Base-by-base conservation (phyloP, 2,797 vertebrate species). In the Galagoides demidoff region DNA sequence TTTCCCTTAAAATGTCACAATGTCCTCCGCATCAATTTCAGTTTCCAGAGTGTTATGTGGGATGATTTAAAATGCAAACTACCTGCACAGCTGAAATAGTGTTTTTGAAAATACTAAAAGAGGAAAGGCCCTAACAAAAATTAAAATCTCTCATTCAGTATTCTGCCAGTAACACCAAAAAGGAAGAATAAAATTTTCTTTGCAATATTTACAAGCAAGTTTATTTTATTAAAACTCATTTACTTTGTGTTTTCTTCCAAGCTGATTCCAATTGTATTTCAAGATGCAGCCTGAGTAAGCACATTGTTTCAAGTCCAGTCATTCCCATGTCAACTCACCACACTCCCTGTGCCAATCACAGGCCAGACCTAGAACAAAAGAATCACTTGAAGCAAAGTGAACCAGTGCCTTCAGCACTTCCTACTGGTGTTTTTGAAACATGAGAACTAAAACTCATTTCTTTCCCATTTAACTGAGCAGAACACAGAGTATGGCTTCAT, bases 171-270 rank as follows among this genome's bases (percentile, higher is more conserved):
- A 85, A 71, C 12, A 70, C 3, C 8, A 20, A 1, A 59, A 89
- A 87, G 31, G 20, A 95, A 70, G 10, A 77, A 66, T 19, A 63
- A 11, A 31, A 43, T 61, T 91, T 45, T 86, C n/a, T 71, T 23
- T 49, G 22, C 22, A 16, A 2, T 77, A 84, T 55, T 93, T 66
- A 90, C 27, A 81, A 85, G 73, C 22, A 10, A 23, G 22, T 66
- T 55, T 37, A 61, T 79, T 79, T 81, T 71, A 73, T 37, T 77
- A 61, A 90, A 55, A 76, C 17, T 27, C 43, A 86, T 85, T 64
- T 64, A 39, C n/a, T n/a, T 52, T 93, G 43, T 87, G 45, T 76
- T 92, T 95, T 17, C 39, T 49, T 92, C 70, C 52, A 91, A 52
- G 43, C 34, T 71, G 57, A 89, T n/a, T 59, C 59, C 34, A 71